Conservation (phyloP, 1,140 invertebrate species). For the Habropoda laboriosa region DNA sequence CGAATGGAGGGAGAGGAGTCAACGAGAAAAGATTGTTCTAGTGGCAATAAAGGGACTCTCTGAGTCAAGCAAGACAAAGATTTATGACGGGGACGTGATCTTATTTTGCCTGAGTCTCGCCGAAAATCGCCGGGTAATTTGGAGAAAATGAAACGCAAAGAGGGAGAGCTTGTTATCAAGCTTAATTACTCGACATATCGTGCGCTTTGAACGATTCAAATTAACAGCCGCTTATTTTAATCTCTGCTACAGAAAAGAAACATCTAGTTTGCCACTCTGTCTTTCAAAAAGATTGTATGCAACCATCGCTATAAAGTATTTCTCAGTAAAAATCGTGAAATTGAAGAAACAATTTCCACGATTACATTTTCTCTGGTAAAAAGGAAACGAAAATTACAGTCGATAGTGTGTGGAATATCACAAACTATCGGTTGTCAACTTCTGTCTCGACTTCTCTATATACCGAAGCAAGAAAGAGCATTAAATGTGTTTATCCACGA, state of each 20-base stretch:
- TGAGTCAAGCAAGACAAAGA: conserved; percentile 60
- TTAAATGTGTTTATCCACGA: conserved; percentile 8
- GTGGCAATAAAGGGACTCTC: conserved; percentile 48
- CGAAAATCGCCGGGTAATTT: conserved; percentile 58
- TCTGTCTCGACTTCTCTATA: background rate
- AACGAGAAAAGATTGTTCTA: conserved; percentile 53
- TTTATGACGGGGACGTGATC: conserved; percentile 64
- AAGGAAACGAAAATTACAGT: background rate
- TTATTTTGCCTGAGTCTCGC: conserved; percentile 47
- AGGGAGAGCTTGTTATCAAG: conserved; percentile 31
- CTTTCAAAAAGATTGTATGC: too few relatives aligned
- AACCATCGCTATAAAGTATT: too few relatives aligned
- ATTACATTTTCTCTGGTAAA: background rate
- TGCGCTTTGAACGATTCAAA: conserved; percentile 21
- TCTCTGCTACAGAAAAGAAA: too few relatives aligned
- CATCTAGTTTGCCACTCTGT: too few relatives aligned
- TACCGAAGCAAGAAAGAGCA: background rate
- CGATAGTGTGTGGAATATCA: background rate
- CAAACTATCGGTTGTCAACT: background rate
- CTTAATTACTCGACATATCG: conserved; percentile 52
- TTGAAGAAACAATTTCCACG: too few relatives aligned
- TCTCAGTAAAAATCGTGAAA: too few relatives aligned
- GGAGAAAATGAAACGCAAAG: conserved; percentile 38
- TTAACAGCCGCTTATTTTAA: conserved; percentile 16
- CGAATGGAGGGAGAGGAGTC: conserved; percentile 10